Base-by-base conservation (phyloP, 2,797 vertebrate species). In the Oryzias sinensis region DNA sequence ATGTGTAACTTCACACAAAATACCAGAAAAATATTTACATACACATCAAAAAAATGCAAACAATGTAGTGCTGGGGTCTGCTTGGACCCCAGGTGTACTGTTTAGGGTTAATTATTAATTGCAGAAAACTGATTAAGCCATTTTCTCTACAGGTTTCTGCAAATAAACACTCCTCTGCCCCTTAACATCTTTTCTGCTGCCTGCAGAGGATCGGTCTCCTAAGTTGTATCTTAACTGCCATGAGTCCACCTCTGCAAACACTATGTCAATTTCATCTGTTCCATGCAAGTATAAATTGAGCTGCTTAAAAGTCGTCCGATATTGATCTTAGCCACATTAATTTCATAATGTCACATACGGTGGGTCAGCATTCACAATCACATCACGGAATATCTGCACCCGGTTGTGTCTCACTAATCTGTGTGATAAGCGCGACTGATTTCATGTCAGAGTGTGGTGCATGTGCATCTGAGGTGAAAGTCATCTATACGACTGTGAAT, bases 221-320 rank as follows among this genome's bases (percentile, higher is more conserved):
- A n/a, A n/a, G 43, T 65, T 63, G 53, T 57, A 72, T 69, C 71
- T 62, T 43, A 70, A 60, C 58, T 40, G 54, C 75, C 60, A 79
- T 56, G 63, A 65, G 81, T 84, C 82, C 76, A 79, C 83, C 79
- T 82, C 67, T 63, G 84, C 71, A 73, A 65, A 73, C 74, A 69
- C 67, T 89, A 89, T 89, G n/a, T n/a, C n/a, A n/a, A n/a, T n/a
- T n/a, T n/a, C n/a, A 89, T 90, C 89, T 88, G 89, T 88, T 85
- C 82, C 82, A 73, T n/a, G 87, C 78, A 73, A 84, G 84, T 85
- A 79, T 81, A 85, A 86, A 89, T 89, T 84, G 87, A 89, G 84
- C 86, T 72, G 74, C 84, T 83, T 79, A 76, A 86, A 81, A 84
- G 79, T 87, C 59, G 62, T 81, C 78, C 59, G 80, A 81, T 88